phyloP scores from a whole-genome alignment of 1,140 invertebrate genomes.

The Drosophila oshimai region DNA sequence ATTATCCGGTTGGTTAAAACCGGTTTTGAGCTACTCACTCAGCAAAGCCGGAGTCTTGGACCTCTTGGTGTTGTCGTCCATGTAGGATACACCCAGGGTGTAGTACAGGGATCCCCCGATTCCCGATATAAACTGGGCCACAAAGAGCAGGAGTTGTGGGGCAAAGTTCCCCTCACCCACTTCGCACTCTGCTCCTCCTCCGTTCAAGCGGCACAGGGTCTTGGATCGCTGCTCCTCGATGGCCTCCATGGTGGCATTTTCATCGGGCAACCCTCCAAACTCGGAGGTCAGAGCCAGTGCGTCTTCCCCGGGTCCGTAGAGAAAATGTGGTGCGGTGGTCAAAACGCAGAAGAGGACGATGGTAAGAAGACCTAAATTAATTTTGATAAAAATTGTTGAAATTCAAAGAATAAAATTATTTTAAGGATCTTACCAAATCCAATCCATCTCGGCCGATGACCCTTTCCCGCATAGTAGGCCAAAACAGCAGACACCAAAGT shows the following conservation, averaged over 20 bases:
- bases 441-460: conserved; percentile 73
- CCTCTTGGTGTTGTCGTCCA: conserved; percentile 88
- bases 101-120: conserved; percentile 87
- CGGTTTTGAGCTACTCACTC: conserved; percentile 82
- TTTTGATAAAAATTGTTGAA: too few species aligned
- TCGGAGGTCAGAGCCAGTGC: conserved; percentile 87
- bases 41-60: conserved; percentile 87
- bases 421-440: conserved; percentile 77
- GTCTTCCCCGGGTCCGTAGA: conserved; percentile 89
- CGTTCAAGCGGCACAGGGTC: conserved; percentile 74
- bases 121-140: conserved; percentile 87
- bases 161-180: conserved; percentile 85
- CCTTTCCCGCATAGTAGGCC: conserved; percentile 72
- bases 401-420: too few species aligned
- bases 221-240: conserved; percentile 79
- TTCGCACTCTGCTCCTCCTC: conserved; percentile 83
- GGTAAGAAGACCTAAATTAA: conserved; percentile 85
- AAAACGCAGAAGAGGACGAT: conserved; percentile 88
- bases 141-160: conserved; percentile 85
- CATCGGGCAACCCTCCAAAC: conserved; percentile 83
- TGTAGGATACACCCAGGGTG: conserved; percentile 88
- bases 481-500: conserved; percentile 60
- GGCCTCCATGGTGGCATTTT: conserved; percentile 77
- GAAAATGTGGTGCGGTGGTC: conserved; percentile 88
- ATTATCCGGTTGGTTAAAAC: not conserved